These are phyloP conservation scores for Agrochola circellaris DNA, from an alignment of 2,888 invertebrate genomes.

Conservation along the genomic window DNA sequence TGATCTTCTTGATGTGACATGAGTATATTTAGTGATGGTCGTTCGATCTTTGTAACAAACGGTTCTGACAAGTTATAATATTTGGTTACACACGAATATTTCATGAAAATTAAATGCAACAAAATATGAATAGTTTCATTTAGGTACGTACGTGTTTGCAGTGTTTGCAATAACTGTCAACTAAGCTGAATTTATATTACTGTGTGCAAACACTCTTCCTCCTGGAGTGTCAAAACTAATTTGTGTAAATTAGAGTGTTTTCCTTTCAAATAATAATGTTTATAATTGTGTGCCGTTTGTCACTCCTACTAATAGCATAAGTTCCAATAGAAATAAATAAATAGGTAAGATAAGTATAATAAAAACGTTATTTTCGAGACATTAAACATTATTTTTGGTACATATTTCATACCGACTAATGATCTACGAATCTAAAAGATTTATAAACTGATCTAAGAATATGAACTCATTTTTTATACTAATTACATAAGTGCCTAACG, in stretches of 20 bases:
- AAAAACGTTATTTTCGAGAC: background rate
- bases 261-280: background rate
- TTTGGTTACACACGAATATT: conserved; percentile 29
- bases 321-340: background rate
- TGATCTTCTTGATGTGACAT: conserved; percentile 24
- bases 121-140: conserved; percentile 27
- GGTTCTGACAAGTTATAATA: background rate
- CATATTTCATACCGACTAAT: background rate
- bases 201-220: conserved; percentile 44
- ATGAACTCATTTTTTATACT: background rate
- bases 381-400: background rate
- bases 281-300: background rate
- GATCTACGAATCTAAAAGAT: background rate
- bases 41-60: conserved; percentile 9
- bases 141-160: conserved; percentile 28
- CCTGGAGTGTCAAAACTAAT: conserved; percentile 29
- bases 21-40: conserved; percentile 11
- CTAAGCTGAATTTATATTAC: conserved; percentile 53
- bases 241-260: background rate
- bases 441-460: background rate
- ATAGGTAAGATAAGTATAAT: background rate
- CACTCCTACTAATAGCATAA: background rate
- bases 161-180: conserved; percentile 57
- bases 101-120: conserved; percentile 17
- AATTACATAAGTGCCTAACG: background rate